Base-by-base conservation (phyloP, 2,888 invertebrate genomes). In the Cataglyphis altisquamis region DNA sequence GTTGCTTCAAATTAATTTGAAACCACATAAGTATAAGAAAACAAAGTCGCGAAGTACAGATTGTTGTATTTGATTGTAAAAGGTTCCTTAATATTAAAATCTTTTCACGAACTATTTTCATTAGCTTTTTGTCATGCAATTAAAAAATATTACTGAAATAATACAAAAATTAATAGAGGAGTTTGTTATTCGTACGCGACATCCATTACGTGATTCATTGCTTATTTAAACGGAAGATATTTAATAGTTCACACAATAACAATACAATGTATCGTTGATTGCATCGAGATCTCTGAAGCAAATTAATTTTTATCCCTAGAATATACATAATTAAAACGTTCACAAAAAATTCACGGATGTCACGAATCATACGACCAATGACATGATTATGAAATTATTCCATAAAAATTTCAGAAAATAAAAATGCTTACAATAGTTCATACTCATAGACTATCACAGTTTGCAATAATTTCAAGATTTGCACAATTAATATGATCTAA, bases 251-350 rank as follows among this genome's bases (percentile, higher is more conserved):
- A 75, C 25, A 45, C 18, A 66, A 1, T 52, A 52, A 66, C 25
- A 36, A 64, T 39, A 52, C 25, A 32, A 64, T 29, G 15, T 15
- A 2, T 21, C 32, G 21, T n/a, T 10, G 8, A 15, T 36, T 63
- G 41, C 29, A n/a, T 29, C 29, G n/a, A 41, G 12, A 12, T 8
- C 48, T 36, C 15, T 36, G 36, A 18, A 36, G 18, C 32, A 36
- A 64, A 66, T 75, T 64, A 75, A 64, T 52, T 25, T 55, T 75
- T 66, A 75, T 75, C 52, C 36, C 12, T 21, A 66, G 64, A 66
- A 10, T 21, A 15, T 32, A 15, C 32, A 9, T 48, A 66, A 66
- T 52, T 75, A 39, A 64, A 9, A 52, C 8, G 74, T 62, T 74
- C 21, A 10, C 48, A 63, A 63, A 75, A 10, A 63, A 32, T 62